phyloP scores from a whole-genome alignment of 2,113 vertebrate genomes.

The Phocoena phocoena region DNA sequence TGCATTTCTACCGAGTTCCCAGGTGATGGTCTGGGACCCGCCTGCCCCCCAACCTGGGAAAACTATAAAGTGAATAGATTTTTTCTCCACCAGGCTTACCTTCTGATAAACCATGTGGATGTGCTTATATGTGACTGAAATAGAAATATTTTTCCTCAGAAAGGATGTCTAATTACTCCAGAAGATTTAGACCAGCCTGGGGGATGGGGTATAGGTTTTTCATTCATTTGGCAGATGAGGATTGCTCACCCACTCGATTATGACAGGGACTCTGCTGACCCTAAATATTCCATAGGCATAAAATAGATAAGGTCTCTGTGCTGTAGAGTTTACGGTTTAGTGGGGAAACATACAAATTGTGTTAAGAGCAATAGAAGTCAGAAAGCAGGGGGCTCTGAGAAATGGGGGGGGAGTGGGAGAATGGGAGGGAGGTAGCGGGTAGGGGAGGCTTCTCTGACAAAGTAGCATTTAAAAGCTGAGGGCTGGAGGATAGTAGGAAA shows the following conservation, averaged over 20 bases:
- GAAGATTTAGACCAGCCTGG: neutral
- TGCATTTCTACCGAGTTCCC: neutral
- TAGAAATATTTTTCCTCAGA: neutral
- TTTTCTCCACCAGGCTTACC: neutral
- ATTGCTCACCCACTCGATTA: neutral
- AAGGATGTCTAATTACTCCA: neutral
- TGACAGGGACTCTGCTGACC: neutral
- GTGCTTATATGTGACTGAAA: neutral
- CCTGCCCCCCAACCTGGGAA: neutral
- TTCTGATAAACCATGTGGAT: neutral
- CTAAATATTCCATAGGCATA: neutral
- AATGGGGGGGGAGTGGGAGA: neutral
- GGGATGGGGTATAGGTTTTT: neutral
- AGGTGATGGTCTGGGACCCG: neutral
- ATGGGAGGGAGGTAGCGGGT: neutral
- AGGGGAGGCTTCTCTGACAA: neutral
- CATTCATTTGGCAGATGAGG: neutral
- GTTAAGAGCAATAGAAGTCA: neutral
- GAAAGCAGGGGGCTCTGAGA: neutral
- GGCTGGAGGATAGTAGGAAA: neutral
- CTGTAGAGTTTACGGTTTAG: neutral
- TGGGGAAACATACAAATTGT: neutral
- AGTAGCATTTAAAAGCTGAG: neutral
- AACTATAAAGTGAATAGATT: neutral
- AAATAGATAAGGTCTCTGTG: neutral